A percentile compares a stretch with the other conserved stretches of the same genome.
Conservation (phyloP, 2,888 invertebrate species). For the Synanthedon vespiformis region DNA sequence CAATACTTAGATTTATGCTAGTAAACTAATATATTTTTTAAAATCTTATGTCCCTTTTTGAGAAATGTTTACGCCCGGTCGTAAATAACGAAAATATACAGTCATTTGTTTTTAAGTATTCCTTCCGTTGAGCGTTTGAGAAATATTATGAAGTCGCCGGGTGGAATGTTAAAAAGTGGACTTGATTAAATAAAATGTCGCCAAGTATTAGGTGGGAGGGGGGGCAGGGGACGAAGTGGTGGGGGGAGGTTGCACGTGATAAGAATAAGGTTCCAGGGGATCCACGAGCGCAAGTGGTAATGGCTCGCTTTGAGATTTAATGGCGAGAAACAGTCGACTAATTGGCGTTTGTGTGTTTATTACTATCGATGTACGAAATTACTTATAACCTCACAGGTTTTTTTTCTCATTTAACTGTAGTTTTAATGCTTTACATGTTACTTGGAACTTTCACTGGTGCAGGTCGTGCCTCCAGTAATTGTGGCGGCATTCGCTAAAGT, state of each 20-base stretch:
- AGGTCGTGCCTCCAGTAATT: too few relatives aligned
- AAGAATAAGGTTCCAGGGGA: constrained; percentile 36
- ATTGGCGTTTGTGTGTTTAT: not conserved
- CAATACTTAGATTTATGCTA: too few relatives aligned
- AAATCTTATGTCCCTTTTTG: not conserved
- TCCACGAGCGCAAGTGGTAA: constrained; percentile 15
- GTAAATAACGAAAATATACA: constrained; percentile 22
- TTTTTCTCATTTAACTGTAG: too few relatives aligned
- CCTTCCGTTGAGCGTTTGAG: constrained; percentile 21
- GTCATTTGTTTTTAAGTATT: constrained; percentile 21
- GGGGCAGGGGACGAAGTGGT: constrained; percentile 11
- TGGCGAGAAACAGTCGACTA: not conserved
- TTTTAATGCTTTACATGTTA: too few relatives aligned
- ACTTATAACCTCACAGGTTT: too few relatives aligned
- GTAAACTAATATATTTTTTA: too few relatives aligned
- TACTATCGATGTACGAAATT: too few relatives aligned
- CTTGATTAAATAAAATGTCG: constrained; percentile 67
- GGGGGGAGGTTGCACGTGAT: constrained; percentile 39
- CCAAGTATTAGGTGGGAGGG: constrained; percentile 17
- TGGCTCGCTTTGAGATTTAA: not conserved
- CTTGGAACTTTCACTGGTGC: too few relatives aligned
- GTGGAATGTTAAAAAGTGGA: constrained; percentile 62
- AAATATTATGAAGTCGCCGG: constrained; percentile 44
- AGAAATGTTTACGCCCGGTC: not conserved
- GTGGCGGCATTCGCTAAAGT: too few relatives aligned